Base-by-base conservation (phyloP, 53 echinoderm and acorn worm genomes). In the Echinometra lucunter region DNA sequence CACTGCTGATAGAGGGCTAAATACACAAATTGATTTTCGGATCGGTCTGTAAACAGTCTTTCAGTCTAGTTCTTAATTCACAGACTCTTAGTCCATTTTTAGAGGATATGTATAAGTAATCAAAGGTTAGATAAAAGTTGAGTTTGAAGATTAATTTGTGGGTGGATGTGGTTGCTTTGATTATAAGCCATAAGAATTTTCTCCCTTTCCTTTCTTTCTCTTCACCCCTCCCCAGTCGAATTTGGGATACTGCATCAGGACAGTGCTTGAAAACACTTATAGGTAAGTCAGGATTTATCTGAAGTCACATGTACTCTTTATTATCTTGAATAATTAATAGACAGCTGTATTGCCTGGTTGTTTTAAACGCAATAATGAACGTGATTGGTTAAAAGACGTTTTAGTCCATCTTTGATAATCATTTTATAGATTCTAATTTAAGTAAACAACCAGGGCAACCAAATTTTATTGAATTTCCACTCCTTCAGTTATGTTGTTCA, bases 191-290 rank as follows among this genome's bases (percentile, higher is more conserved):
- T n/a, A 12, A 32, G 23, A 30, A 47, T 47, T 45, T 12, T 85
- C 37, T 30, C 37, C 45, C 38, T 70, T 91, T 72, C 25, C 34
- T 2, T 13, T 66, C 91, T 66, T 44, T 19, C 34, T 6, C 49
- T 23, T 32, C 28, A 19, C 56, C 34, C 3, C 47, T 13, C 45
- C 49, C 18, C 56, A 94, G 99, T 98, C 99, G 99, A 82, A 99
- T 99, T 87, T 99, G 99, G 99, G 99, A 99, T 94, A 99, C 99
- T 47, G 99, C 99, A 80, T 99, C 99, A 25, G 99, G 98, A 28
- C 99, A 99, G 94, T 99, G 99, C 81, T 95, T 99, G 83, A 99
- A 99, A 95, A 99, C 99, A 89, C 95, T 99, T 30, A 99, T 99
- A 83, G 99, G 99, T 99, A 91, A 98, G 97, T 96, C 58, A 45